Base-by-base conservation (phyloP, 2,888 invertebrate species). In the Polia nebulosa region DNA sequence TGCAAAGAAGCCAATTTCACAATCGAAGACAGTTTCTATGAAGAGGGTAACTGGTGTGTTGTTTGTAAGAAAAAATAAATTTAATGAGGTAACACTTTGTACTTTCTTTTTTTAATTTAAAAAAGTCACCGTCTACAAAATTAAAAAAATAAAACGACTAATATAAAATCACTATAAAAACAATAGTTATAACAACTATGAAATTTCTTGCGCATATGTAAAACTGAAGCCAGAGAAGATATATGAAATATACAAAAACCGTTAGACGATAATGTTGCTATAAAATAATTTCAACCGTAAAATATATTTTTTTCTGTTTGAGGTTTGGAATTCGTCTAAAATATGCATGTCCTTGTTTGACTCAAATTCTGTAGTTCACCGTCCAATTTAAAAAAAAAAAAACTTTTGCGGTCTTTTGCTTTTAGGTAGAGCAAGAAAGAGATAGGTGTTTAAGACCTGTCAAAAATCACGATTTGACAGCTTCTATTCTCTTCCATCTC, bases 11-110 rank as follows among this genome's bases (percentile, higher is more conserved):
- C 97, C 7, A 80, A 93, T 0, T 93, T 97, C 45, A 85, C 88
- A 51, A 93, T 99, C 15, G 89, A 96, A 39, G 94, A 96, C 34
- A 97, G 96, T 84, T 99, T 98, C 91, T 99, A 99, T 87, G 99
- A 99, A 91, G 98, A 99, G 92, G 99, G 99, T 0, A 99, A 99
- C 91, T 99, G 99, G 98, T 99, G 99, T 95, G 96, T 98, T 39
- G 94, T 98, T 81, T 96, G 98, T 86, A 95, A 96, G 88, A 98
- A 98, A 95, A 87, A 89, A 81, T 88, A 89, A 89, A 77, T 53
- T 70, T 64, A 68, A 71, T 73, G 85, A 86, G 72, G 78, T 88
- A 90, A 90, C 85, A 87, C 78, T 89, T 91, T 89, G 88, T 90
- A 90, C 90, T 83, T 82, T 91, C 88, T 88, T 89, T 88, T 80